Percentiles rank a stretch among this genome's conserved stretches.
Evolutionary conservation across 1,140 invertebrate species (phyloP).

Genomic region (Thrips palmi): DNA sequence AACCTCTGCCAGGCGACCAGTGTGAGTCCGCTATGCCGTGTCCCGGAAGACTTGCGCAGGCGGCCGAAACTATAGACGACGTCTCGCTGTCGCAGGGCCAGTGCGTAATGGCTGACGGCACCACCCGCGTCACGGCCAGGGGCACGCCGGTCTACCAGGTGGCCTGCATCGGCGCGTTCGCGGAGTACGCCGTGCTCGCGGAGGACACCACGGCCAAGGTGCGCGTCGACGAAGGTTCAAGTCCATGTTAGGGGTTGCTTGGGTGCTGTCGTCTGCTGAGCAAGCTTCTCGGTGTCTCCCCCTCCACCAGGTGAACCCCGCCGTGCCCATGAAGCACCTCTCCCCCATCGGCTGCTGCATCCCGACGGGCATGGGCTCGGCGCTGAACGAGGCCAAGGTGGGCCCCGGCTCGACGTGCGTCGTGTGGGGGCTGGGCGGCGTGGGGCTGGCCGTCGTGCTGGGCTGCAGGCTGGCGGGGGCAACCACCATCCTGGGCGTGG

Average conservation of each 20-base stretch:
- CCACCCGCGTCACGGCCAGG: too few relatives aligned
- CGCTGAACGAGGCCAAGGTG: conserved; percentile 76
- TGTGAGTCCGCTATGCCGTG: too few relatives aligned
- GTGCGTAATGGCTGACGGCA: too few relatives aligned
- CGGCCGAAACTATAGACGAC: too few relatives aligned
- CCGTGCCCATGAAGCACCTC: conserved; percentile 64
- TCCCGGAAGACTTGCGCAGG: too few relatives aligned
- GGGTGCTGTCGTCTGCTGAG: conserved; percentile 29
- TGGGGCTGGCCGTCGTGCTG: conserved; percentile 85
- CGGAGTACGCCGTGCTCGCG: too few relatives aligned
- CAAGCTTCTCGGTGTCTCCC: conserved; percentile 33
- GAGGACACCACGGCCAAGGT: too few relatives aligned
- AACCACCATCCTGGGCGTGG: conserved; percentile 79
- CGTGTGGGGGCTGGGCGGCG: conserved; percentile 88
- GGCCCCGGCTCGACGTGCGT: conserved; percentile 71
- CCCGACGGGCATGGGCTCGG: conserved; percentile 82
- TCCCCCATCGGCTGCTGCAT: conserved; percentile 92
- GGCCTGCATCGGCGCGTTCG: too few relatives aligned
- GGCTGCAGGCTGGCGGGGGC: conserved; percentile 85
- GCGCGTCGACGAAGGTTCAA: too few relatives aligned
- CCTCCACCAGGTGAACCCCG: conserved; percentile 21
- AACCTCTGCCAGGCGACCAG: too few relatives aligned
- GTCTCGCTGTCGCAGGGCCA: too few relatives aligned
- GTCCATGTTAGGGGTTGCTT: conserved; percentile 37
- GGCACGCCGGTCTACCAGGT: too few relatives aligned